These are phyloP conservation scores for Halichoerus grypus DNA, from an alignment of 2,113 vertebrate species.

Conservation along the genomic window DNA sequence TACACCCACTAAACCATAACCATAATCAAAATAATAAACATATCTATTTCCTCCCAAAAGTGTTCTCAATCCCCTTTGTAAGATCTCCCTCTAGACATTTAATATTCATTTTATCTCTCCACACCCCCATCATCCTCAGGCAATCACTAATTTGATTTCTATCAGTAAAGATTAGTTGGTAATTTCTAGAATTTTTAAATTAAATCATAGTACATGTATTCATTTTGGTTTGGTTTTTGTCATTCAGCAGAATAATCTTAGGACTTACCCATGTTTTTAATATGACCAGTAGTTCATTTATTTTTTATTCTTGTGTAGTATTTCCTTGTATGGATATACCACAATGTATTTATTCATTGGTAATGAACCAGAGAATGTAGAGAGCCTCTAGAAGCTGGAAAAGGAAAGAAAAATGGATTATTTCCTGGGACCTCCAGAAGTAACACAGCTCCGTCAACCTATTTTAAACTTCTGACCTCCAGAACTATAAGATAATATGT, in stretches of 20 bases:
- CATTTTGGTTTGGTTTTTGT: neutral
- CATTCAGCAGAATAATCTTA: neutral
- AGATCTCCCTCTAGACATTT: neutral
- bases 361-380: neutral
- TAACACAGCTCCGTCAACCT: neutral
- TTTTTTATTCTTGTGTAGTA: neutral
- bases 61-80: neutral
- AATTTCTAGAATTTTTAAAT: neutral
- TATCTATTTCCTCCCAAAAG: neutral
- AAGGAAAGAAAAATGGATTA: neutral
- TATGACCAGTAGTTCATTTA: neutral
- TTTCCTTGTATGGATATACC: neutral
- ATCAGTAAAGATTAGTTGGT: neutral
- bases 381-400: neutral
- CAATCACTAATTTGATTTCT: neutral
- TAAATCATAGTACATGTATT: neutral
- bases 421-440: neutral
- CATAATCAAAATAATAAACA: neutral
- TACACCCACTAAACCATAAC: neutral
- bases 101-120: neutral
- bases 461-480: neutral
- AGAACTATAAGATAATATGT: neutral
- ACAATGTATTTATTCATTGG: neutral
- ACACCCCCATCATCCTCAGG: neutral
- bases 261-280: neutral